phyloP scores from a whole-genome alignment of 2,113 vertebrate genomes.

The Muscicapa adusta region DNA sequence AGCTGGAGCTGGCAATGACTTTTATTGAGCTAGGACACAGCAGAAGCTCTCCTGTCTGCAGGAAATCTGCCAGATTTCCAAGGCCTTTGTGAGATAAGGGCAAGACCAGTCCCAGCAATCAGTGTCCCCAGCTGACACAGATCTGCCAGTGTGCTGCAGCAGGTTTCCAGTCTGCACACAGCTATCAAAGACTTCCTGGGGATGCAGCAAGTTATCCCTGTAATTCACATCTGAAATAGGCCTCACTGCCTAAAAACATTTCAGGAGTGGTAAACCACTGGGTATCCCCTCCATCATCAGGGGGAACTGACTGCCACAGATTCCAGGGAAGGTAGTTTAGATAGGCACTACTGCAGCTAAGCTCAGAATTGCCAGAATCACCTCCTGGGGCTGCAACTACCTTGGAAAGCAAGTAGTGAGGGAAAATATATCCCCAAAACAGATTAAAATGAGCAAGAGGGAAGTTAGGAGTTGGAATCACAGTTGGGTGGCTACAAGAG shows the following conservation, averaged over 20 bases:
- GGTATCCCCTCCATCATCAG: no score
- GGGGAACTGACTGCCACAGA: background rate
- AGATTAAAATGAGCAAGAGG: background rate
- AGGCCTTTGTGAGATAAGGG: background rate
- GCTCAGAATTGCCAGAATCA: background rate
- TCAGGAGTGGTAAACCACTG: background rate
- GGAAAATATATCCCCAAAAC: background rate
- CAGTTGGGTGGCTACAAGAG: rapidly evolving
- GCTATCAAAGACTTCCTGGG: background rate
- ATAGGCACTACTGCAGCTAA: background rate
- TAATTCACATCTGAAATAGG: background rate
- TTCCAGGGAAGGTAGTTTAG: background rate
- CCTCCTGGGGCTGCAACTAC: background rate
- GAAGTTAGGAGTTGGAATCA: background rate
- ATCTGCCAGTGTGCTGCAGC: background rate
- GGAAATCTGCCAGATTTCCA: background rate
- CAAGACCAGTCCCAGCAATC: background rate
- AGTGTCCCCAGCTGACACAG: rapidly evolving
- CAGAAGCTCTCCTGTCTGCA: background rate
- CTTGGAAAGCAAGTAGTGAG: background rate
- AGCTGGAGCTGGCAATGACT: background rate
- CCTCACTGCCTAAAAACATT: background rate
- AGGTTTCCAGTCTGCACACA: background rate
- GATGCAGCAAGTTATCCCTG: background rate
- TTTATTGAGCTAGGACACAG: background rate